phyloP scores from a whole-genome alignment of 23 tunicate species.

The Ascidia mentula region DNA sequence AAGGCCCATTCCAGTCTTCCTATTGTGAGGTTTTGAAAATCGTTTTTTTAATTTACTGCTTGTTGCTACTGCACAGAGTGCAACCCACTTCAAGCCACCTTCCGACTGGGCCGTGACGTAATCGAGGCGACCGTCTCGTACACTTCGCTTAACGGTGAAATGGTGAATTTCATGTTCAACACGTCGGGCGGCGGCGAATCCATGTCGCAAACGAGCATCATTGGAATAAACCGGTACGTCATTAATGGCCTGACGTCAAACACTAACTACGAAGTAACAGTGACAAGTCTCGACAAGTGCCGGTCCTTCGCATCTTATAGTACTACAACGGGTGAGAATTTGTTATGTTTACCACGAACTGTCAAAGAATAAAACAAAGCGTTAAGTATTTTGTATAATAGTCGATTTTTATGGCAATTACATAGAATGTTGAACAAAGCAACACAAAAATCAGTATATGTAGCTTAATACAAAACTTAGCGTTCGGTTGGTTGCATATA shows the following conservation, averaged over 20 bases:
- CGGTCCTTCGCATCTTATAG: background rate
- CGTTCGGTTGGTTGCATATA: no score
- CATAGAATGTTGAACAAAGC: no score
- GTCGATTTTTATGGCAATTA: no score
- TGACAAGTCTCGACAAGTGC: slow-evolving; percentile 9
- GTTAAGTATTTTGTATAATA: no score
- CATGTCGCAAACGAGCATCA: background rate
- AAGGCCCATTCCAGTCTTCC: no score
- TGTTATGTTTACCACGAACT: background rate
- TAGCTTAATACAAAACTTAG: no score
- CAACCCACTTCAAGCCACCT: background rate
- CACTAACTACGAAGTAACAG: background rate
- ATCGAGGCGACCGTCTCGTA: background rate
- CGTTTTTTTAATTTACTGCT: no score
- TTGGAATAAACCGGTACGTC: background rate
- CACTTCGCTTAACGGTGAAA: background rate
- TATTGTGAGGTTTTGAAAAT: no score
- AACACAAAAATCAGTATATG: no score
- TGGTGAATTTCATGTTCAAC: background rate
- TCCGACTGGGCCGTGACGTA: background rate
- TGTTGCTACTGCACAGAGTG: background rate
- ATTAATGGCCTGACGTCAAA: background rate
- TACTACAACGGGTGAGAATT: slow-evolving; percentile 1
- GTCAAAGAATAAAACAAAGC: no score
- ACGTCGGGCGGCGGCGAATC: background rate